A percentile compares a stretch with the other conserved stretches of the same genome.
phyloP scores from a whole-genome alignment of 2,888 invertebrate species.

The Conistra vaccinii region DNA sequence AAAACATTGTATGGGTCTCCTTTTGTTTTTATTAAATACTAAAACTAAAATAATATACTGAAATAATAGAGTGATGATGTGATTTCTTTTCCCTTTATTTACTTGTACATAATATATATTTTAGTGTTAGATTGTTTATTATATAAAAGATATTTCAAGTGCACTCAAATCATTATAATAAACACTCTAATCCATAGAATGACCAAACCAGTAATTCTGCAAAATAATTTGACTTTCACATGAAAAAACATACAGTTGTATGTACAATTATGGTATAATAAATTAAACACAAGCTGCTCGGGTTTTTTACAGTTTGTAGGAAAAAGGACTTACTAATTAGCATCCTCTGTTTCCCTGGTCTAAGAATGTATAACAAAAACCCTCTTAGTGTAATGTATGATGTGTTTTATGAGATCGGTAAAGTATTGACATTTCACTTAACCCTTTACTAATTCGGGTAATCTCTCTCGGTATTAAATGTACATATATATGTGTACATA shows the following conservation, averaged over 20 bases:
- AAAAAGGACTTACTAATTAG: conserved; percentile 23
- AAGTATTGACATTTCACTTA: background rate
- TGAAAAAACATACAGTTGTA: too few species aligned
- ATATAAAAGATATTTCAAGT: too few species aligned
- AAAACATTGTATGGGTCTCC: background rate
- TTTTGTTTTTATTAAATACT: background rate
- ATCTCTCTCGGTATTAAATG: too few species aligned
- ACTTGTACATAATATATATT: too few species aligned
- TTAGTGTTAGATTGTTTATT: too few species aligned
- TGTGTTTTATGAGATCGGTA: background rate
- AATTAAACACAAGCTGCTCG: conserved; percentile 22
- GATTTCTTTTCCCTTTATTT: too few species aligned
- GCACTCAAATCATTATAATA: too few species aligned
- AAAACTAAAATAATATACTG: background rate
- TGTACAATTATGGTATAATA: background rate
- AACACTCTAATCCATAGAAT: too few species aligned
- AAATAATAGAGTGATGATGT: background rate
- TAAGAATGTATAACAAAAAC: background rate
- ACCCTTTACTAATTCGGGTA: too few species aligned
- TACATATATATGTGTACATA: too few species aligned
- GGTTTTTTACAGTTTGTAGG: conserved; percentile 33
- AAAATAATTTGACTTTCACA: too few species aligned
- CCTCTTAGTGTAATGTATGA: background rate
- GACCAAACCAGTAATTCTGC: too few species aligned
- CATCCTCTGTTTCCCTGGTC: conserved; percentile 9